Percentiles rank a stretch among this genome's conserved stretches.
phyloP scores from a whole-genome alignment of 1,140 invertebrate genomes.

The Solenopsis fugax region DNA sequence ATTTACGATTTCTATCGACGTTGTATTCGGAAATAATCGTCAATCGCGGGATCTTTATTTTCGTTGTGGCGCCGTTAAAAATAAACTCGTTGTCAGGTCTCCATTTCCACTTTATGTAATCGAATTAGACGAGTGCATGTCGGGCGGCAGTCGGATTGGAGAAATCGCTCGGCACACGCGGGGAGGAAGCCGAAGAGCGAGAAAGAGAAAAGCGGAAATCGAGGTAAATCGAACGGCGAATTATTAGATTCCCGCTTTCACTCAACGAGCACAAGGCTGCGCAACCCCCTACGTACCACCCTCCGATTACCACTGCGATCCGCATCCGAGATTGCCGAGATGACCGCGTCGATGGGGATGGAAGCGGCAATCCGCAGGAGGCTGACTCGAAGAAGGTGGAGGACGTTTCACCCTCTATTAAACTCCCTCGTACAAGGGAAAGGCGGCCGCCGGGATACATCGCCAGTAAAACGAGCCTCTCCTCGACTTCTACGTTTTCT shows the following conservation, averaged over 20 bases:
- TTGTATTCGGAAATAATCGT: conserved; percentile 22
- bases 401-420: conserved; percentile 87
- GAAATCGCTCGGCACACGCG: conserved; percentile 23
- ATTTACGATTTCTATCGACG: background rate
- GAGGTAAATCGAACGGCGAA: conserved; percentile 65
- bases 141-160: background rate
- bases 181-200: conserved; percentile 36
- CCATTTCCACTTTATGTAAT: conserved; percentile 33
- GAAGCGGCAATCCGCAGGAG: conserved; percentile 66
- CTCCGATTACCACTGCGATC: conserved; percentile 54
- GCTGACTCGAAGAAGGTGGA: conserved; percentile 76
- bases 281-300: conserved; percentile 43
- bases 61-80: background rate
- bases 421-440: conserved; percentile 86
- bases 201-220: conserved; percentile 40
- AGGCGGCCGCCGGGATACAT: conserved; percentile 82
- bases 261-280: conserved; percentile 50
- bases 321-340: conserved; percentile 72
- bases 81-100: conserved; percentile 20
- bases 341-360: conserved; percentile 71
- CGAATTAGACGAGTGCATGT: conserved; percentile 56
- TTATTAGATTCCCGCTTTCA: conserved; percentile 72
- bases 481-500: conserved; percentile 64
- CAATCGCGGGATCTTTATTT: background rate
- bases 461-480: conserved; percentile 79